These are phyloP conservation scores for Hyphantria cunea DNA, from an alignment of 1,140 invertebrate genomes.

Conservation along the genomic window DNA sequence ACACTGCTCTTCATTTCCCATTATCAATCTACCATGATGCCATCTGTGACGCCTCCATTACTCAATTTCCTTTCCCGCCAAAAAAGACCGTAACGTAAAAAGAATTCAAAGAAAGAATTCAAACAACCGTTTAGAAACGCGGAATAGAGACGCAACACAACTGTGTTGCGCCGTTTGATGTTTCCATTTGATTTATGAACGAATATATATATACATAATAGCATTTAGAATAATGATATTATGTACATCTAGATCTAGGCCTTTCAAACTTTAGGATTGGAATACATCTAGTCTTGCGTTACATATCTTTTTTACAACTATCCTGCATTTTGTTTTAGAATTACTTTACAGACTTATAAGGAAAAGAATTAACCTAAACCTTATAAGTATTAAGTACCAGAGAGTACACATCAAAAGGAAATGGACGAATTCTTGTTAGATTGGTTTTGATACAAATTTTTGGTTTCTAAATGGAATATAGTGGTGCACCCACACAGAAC, in stretches of 20 bases:
- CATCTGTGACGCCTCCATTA: slow-evolving; percentile 79
- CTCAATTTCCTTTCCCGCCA: slow-evolving; percentile 78
- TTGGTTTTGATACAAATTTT: slow-evolving; percentile 23
- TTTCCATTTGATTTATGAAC: slow-evolving; percentile 26
- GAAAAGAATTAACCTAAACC: too few species aligned
- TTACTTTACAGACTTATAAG: too few species aligned
- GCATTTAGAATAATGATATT: slow-evolving; percentile 14
- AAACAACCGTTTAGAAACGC: slow-evolving; percentile 44
- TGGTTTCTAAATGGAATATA: slow-evolving; percentile 21
- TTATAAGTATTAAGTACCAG: not conserved
- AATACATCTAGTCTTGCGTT: not conserved
- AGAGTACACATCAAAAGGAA: not conserved
- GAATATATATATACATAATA: too few species aligned
- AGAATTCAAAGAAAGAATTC: slow-evolving; percentile 56
- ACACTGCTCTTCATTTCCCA: slow-evolving; percentile 68
- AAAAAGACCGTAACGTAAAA: slow-evolving; percentile 64
- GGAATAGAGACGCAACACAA: slow-evolving; percentile 40
- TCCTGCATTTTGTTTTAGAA: not conserved
- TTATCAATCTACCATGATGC: slow-evolving; percentile 80
- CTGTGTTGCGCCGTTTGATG: slow-evolving; percentile 25
- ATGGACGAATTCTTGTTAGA: slow-evolving; percentile 22
- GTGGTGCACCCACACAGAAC: slow-evolving; percentile 47
- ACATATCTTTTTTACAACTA: not conserved
- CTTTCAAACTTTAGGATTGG: not conserved
- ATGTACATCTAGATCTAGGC: not conserved